Base-by-base conservation (phyloP, 1,140 invertebrate genomes). In the Apis dorsata region DNA sequence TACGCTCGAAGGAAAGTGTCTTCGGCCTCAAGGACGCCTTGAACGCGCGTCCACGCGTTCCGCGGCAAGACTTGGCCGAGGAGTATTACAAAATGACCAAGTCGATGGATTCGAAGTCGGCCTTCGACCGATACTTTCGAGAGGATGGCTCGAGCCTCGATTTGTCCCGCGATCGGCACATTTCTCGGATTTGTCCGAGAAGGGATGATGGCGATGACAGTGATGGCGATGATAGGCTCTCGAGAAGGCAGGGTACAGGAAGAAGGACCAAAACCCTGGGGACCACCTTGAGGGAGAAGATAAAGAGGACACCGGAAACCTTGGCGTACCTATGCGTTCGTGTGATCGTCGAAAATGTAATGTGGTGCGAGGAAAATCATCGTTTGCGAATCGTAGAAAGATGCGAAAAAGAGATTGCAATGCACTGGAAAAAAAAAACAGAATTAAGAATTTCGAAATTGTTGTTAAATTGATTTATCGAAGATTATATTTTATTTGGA, bases 261-360 rank as follows among this genome's bases (percentile, higher is more conserved):
- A 83, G 19, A 28, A 28, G 44, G 24, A 24, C 28, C 73, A 90
- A 79, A 80, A 81, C 82, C 76, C 83, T 84, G 17, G 83, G 2
- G 0, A 44, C 76, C 65, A 88, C 62, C 73, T 80, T 79, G 86
- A 87, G 85, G 74, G 80, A 84, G 74, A 85, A 78, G 87, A 77
- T 79, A 63, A 87, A 24, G 62, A 81, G 24, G 28, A 79, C 44
- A 3, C 74, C 80, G 51, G 78, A 79, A 49, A 65, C 49, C 8
- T 68, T 88, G 68, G 19, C 86, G 55, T 63, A 79, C 51, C 76
- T 86, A 34, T 86, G 82, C 24, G 10, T 88, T 1, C 34, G 59
- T 34, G 82, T 86, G 57, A 83, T 88, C 66, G 65, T 72, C 51
- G 62, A 86, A 85, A 84, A 86, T 83, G 85, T 86, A 88, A 88